A percentile compares a stretch with the other conserved stretches of the same genome.
Evolutionary conservation across 2,113 vertebrate species (phyloP).

Genomic region (Alligator sinensis): DNA sequence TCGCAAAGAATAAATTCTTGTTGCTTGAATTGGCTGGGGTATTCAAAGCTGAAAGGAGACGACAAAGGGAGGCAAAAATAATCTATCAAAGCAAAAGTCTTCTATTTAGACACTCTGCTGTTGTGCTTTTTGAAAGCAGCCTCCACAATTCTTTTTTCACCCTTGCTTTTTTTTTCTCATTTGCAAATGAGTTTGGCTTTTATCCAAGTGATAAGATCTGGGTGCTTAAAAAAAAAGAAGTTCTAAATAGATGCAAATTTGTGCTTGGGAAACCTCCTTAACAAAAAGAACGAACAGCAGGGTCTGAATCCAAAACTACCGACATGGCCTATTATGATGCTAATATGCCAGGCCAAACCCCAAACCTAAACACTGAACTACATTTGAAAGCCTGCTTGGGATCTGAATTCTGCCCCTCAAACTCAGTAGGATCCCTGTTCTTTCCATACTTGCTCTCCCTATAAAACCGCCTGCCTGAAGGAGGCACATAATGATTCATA

Average conservation of each 20-base stretch:
- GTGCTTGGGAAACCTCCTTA: not conserved
- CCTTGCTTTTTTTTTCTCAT: not conserved
- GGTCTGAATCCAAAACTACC: not conserved
- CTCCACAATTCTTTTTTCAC: not conserved
- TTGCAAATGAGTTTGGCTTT: not conserved
- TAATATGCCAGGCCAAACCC: not conserved
- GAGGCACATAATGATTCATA: not conserved
- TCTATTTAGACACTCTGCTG: not conserved
- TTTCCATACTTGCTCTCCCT: not conserved
- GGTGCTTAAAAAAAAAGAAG: not conserved
- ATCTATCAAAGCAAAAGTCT: not conserved
- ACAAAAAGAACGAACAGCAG: not conserved
- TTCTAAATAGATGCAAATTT: not conserved
- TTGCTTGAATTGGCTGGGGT: not conserved
- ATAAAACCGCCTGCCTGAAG: not conserved
- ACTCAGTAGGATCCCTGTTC: not conserved
- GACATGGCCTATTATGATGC: no score
- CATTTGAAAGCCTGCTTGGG: not conserved
- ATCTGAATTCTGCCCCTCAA: not conserved
- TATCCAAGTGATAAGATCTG: not conserved
- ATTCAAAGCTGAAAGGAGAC: not conserved
- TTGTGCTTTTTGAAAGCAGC: not conserved
- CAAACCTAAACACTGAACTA: not conserved
- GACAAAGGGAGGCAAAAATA: not conserved
- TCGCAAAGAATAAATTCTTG: not conserved